A percentile compares a stretch with the other conserved stretches of the same genome.
phyloP scores from a whole-genome alignment of 2,113 vertebrate genomes.

The Alectura lathami region DNA sequence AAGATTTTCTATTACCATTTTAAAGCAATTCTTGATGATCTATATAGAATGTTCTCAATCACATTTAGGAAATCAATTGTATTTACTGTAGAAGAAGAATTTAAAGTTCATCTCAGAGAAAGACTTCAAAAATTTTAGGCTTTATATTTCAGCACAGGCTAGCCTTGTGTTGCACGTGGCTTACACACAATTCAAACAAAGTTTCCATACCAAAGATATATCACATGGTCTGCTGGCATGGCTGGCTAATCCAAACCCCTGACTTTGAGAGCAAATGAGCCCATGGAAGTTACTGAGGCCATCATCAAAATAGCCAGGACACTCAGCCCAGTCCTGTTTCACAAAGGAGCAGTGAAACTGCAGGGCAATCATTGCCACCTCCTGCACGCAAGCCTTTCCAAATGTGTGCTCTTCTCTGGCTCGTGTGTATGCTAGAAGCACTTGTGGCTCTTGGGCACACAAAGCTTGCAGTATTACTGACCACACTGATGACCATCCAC shows the following conservation, averaged over 20 bases:
- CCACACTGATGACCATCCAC: neutral
- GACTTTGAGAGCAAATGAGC: constrained; percentile 19
- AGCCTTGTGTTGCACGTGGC: neutral
- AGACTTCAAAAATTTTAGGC: neutral
- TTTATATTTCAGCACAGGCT: neutral
- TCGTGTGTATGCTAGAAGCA: neutral
- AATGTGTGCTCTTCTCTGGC: neutral
- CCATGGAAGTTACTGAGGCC: constrained; percentile 11
- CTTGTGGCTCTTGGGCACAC: neutral
- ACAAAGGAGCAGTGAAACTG: neutral
- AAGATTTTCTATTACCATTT: neutral
- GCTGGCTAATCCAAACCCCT: constrained; percentile 28
- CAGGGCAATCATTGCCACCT: neutral
- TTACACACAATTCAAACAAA: neutral
- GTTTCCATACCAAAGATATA: neutral
- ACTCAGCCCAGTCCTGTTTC: neutral
- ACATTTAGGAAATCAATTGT: neutral
- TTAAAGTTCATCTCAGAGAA: neutral
- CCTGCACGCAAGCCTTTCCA: neutral
- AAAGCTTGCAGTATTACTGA: neutral
- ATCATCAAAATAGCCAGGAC: constrained; percentile 7
- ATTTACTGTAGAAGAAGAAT: neutral
- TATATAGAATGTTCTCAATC: neutral
- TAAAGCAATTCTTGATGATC: neutral
- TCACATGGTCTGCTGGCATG: neutral